Base-by-base conservation (phyloP, 2,888 invertebrate genomes). In the Pyrochroa serraticornis region DNA sequence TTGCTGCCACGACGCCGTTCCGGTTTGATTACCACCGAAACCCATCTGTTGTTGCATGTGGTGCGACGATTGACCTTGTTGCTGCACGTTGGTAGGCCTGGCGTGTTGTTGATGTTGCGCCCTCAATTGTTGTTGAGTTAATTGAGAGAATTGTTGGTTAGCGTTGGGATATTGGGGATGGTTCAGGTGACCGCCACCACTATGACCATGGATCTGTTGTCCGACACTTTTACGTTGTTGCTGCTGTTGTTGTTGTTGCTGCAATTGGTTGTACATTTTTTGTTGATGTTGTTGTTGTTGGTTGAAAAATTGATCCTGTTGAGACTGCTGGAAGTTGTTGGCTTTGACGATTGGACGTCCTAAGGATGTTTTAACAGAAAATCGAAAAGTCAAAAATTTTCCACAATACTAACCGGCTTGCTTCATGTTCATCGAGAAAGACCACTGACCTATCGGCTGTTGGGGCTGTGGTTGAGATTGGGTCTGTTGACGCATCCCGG, bases 281-380 rank as follows among this genome's bases (percentile, higher is more conserved):
- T 71, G 70, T 45, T 79, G 71, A 65, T 80, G 71, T 14, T 64
- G 64, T 41, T 75, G 75, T 38, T 75, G 74, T 34, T 77, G 77
- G 49, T 74, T 68, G 67, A 70, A 75, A 63, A 78, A 80, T 46
- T 78, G 77, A 53, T 80, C 50, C 44, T 65, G 71, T 14, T 46
- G 50, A 7, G 13, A 31, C 1, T 54, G 75, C 62, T 75, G 76
- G 64, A 75, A 78, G 51, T 75, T 72, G 64, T 82, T 82, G 8
- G 83, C 84, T 73, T 85, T 85, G 33, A 85, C 84, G 60, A 85
- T 85, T 37, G 85, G 83, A 65, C 85, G 83, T 64, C 85, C 85
- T 76, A 67, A 5, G 5, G 5, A 22, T 22, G 22, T 22, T 22
- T 22, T n/a, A n/a, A n/a, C n/a, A 22, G 22, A 22, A 5, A 22